Evolutionary conservation across 2,797 vertebrate species (phyloP).

Genomic region (Mallotus villosus): DNA sequence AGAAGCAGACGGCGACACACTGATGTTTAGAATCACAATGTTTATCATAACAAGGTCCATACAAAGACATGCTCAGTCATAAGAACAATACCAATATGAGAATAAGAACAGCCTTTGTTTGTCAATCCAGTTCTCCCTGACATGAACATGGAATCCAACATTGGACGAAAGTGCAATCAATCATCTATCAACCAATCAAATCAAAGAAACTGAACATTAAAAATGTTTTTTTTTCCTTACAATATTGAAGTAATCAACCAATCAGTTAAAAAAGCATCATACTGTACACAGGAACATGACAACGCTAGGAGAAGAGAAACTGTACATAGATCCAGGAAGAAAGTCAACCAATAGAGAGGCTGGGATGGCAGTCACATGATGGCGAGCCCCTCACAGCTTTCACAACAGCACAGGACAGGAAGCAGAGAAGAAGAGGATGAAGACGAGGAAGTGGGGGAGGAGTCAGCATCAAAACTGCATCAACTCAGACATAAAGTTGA

Average conservation of each 20-base stretch:
- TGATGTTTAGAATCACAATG: slow-evolving; percentile 68
- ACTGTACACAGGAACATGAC: neutral
- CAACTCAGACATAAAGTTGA: neutral
- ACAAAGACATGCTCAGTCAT: slow-evolving; percentile 75
- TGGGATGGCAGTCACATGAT: slow-evolving; percentile 16
- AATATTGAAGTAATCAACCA: neutral
- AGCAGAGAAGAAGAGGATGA: too few species aligned
- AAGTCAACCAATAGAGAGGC: slow-evolving; percentile 13
- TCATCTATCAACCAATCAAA: neutral
- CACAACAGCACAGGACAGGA: slow-evolving; percentile 13
- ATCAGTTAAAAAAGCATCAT: neutral
- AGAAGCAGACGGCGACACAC: slow-evolving; percentile 13
- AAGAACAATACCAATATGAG: slow-evolving; percentile 48
- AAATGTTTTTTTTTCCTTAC: too few species aligned
- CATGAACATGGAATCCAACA: neutral
- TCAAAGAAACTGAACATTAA: neutral
- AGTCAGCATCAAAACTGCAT: neutral
- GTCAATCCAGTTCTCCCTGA: neutral
- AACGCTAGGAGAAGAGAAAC: slow-evolving; percentile 19
- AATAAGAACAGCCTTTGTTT: neutral
- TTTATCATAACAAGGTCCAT: slow-evolving; percentile 77
- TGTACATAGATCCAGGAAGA: slow-evolving; percentile 45
- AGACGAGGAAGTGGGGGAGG: too few species aligned
- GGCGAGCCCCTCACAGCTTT: neutral
- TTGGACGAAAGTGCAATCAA: neutral